Base-by-base conservation (phyloP, 2,888 invertebrate species). In the Ashinkailepas kermadecensis region DNA sequence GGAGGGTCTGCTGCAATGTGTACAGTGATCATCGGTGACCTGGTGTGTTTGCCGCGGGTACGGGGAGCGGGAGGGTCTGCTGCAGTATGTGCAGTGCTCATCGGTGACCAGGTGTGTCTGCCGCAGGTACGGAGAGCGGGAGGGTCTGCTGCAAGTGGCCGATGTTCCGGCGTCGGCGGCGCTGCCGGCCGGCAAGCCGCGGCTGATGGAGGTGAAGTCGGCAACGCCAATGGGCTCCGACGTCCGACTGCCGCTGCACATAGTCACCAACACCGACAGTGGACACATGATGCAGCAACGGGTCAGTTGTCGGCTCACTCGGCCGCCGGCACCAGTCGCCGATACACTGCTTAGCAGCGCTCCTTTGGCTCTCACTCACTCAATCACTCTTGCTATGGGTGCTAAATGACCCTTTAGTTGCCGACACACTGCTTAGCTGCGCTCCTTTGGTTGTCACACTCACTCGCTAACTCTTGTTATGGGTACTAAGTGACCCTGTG, bases 221-320 rank as follows among this genome's bases (percentile, higher is more conserved):
- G 54, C 23, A 21, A 2, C 54, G 21, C 13, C 74, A 0, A 56
- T 56, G 18, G 70, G 39, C 13, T 74, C 58, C 0, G 79, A 79
- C 25, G 79, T 79, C 23, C 79, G 79, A 6, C 79, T 79, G 23
- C 79, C 79, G 58, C 79, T 79, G 79, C 79, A 79, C 25, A 79
- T 79, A 13, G 79, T 79, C 79, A 79, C 79, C 58, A 79, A 12
- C 58, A 25, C 58, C 58, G 79, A 74, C 10, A 23, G 15, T 21
- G 74, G 54, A 4, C 10, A 21, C 74, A 56, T 56, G 21, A 56
- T 56, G 21, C 23, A 10, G 7, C 74, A 74, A 21, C 74, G 74
- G 74, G 74, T 74, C 13, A 74, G 70, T 18, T 39, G 39, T 39
- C 39, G 39, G 39, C 39, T 39, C 39, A 39, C 39, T 39, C 39